A percentile compares a stretch with the other conserved stretches of the same genome.
Conservation (phyloP, 2,888 invertebrate genomes). For the Hydraecia micacea region DNA sequence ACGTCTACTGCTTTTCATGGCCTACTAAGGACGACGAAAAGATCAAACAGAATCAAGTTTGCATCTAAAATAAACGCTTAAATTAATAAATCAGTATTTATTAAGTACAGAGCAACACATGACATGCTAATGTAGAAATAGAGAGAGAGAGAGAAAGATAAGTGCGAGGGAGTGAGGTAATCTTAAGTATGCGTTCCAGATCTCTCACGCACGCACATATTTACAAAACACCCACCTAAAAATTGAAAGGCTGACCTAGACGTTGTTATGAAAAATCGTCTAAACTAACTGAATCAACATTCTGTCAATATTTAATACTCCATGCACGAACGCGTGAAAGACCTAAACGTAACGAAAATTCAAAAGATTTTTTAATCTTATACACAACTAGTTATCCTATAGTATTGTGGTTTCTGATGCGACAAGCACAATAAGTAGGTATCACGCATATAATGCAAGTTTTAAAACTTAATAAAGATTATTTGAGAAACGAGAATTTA, state of each 20-base stretch:
- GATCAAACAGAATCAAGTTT: neutral
- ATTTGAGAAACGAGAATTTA: neutral
- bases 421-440: neutral
- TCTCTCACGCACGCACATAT: neutral
- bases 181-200: neutral
- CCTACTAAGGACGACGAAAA: neutral
- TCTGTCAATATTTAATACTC: neutral
- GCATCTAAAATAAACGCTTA: neutral
- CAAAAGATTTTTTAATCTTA: no score
- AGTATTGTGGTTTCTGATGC: neutral
- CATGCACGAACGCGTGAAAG: no score
- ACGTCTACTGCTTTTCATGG: neutral
- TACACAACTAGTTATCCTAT: no score
- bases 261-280: neutral
- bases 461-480: neutral
- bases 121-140: neutral
- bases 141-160: neutral
- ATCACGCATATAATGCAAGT: neutral
- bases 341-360: no score
- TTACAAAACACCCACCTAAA: neutral
- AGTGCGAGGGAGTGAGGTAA: neutral
- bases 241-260: neutral
- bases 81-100: neutral
- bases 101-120: neutral
- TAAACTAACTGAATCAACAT: neutral